Percentiles rank a stretch among this genome's conserved stretches.
Evolutionary conservation across 2,888 invertebrate genomes (phyloP).

Genomic region (Plebejus anna): DNA sequence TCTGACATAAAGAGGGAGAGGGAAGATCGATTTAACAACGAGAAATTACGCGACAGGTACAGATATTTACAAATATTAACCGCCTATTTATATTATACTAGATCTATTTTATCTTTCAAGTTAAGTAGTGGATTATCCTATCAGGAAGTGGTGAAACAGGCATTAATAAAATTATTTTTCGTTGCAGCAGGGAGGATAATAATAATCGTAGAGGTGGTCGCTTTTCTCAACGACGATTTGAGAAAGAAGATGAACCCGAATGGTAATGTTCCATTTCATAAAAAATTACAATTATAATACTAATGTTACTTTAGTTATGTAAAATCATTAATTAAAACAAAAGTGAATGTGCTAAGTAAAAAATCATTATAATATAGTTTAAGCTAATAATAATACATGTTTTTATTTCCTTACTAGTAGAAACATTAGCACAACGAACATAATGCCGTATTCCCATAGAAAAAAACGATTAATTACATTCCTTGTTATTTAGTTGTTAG

Average conservation of each 20-base stretch:
- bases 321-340: too few species aligned
- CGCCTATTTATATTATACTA: neutral
- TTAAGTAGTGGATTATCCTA: too few species aligned
- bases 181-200: conserved; percentile 66
- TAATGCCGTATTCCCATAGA: too few species aligned
- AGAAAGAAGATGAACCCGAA: conserved; percentile 90
- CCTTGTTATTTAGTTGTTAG: too few species aligned
- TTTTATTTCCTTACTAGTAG: too few species aligned
- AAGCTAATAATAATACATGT: too few species aligned
- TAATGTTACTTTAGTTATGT: neutral
- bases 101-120: too few species aligned
- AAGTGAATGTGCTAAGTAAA: too few species aligned
- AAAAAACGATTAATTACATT: too few species aligned
- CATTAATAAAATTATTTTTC: neutral
- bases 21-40: conserved; percentile 72
- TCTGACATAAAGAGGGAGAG: conserved; percentile 75
- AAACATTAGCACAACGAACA: too few species aligned
- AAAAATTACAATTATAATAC: neutral
- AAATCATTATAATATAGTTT: too few species aligned
- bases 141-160: too few species aligned
- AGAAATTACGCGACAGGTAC: conserved; percentile 66
- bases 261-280: conserved; percentile 78
- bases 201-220: conserved; percentile 77
- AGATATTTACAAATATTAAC: conserved; percentile 12
- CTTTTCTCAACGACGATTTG: conserved; percentile 81